Conservation (phyloP, 2,797 vertebrate genomes). For the Triplophysa bombifrons region DNA sequence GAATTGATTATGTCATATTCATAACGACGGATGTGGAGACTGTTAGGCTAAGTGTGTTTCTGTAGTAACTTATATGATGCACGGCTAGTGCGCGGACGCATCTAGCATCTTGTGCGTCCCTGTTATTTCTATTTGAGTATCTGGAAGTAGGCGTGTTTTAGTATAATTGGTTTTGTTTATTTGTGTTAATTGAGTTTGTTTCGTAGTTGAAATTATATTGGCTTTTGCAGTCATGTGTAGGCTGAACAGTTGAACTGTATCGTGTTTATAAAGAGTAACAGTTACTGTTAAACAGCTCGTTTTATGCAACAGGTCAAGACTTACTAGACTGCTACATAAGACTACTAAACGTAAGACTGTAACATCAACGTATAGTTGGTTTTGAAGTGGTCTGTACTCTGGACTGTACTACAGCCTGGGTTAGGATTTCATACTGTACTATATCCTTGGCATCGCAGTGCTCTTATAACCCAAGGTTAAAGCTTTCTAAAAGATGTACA, state of each 20-base stretch:
- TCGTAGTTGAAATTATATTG: neutral
- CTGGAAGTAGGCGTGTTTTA: neutral
- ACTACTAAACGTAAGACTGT: no score
- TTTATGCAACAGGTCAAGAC: neutral
- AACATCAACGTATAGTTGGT: neutral
- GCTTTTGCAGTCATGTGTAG: neutral
- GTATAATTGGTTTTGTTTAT: neutral
- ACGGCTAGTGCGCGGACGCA: neutral
- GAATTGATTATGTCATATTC: slow-evolving; percentile 18
- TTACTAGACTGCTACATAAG: no score
- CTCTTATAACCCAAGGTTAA: neutral
- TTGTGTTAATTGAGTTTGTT: neutral
- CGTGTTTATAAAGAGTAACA: neutral
- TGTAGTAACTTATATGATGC: neutral
- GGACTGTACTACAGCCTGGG: neutral
- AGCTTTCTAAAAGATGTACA: no score
- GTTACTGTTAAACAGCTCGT: neutral
- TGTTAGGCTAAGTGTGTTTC: neutral
- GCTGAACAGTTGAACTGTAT: neutral
- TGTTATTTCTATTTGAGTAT: neutral
- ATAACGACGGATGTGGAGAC: slow-evolving; percentile 15
- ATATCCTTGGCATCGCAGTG: neutral
- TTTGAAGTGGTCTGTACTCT: neutral
- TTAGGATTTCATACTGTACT: neutral
- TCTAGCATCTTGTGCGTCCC: neutral